These are phyloP conservation scores for Cantharis lateralis DNA, from an alignment of 2,888 invertebrate species.

Conservation along the genomic window DNA sequence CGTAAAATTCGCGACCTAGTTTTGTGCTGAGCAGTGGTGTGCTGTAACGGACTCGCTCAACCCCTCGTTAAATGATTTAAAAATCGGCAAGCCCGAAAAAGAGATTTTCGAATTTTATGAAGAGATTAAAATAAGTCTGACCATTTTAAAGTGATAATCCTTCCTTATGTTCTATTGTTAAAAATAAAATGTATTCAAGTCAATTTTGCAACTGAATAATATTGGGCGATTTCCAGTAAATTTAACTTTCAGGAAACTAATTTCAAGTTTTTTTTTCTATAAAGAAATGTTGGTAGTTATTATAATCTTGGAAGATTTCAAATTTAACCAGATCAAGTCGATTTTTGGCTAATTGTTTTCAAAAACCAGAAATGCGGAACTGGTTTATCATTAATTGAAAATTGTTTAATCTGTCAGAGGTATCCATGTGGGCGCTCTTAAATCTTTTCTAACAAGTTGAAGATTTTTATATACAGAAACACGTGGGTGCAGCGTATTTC, in stretches of 20 bases:
- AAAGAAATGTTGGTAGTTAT: no score
- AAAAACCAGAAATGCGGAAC: not conserved
- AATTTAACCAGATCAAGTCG: not conserved
- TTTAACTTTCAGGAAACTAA: not conserved
- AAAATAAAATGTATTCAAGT: no score
- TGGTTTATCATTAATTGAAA: not conserved
- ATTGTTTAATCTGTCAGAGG: not conserved
- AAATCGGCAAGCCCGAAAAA: no score
- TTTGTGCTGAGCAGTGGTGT: not conserved
- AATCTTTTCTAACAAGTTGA: not conserved
- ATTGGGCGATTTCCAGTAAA: no score
- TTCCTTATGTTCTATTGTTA: no score
- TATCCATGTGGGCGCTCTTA: not conserved
- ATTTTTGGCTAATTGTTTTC: not conserved
- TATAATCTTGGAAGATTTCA: no score
- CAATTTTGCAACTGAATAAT: no score
- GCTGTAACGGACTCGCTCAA: no score
- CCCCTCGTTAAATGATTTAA: no score
- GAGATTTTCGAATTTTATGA: not conserved
- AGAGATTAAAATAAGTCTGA: not conserved
- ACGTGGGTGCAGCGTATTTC: not conserved
- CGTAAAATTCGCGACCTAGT: not conserved
- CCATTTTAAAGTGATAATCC: not conserved
- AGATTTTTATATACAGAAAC: not conserved
- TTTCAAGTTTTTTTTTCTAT: no score